Evolutionary conservation across 2,888 invertebrate species (phyloP), one percentile per base, ranked within the genome.

Genomic region (Pollenia angustigena): DNA sequence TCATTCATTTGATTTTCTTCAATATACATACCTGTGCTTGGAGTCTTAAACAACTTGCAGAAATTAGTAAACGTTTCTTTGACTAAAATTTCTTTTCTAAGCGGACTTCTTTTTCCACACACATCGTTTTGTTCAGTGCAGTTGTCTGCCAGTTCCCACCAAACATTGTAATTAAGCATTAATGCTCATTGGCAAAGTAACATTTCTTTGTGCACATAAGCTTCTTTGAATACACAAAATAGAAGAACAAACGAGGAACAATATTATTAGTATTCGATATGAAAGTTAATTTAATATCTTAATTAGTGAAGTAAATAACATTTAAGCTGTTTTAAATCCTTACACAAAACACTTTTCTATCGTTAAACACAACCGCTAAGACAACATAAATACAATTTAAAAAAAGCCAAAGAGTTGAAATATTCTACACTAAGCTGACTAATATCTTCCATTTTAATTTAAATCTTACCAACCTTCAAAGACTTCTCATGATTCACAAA

Each of bases 261-360:
- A 81, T 56, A 54, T 46, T 68, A 78, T 71, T 71, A 56, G 71
- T 64, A 48, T 62, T 32, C 58, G 71, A 79, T 78, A 72, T 79
- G 48, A 62, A 80, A 79, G 68, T 85, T 69, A 74, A 85, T 90
- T 90, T 90, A 90, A 90, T 90, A 89, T 90, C 90, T 90, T 90
- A 90, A 90, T 90, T 90, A 90, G 89, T 88, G 85, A 88, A 88
- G 89, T 88, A 90, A 89, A 90, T 89, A 90, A 89, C 89, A 88
- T 89, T 90, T 90, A 89, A 89, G 87, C 83, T 23, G 56, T 62
- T 54, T 54, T 68, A 85, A 85, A 72, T 72, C 82, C 85, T 80
- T 66, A 48, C 64, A 82, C 69, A 72, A 60, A 78, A 74, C 58
- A 62, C 54, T 54, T 60, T 52, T 18, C 16, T 48, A 66, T 9